Conservation (phyloP, 2,113 vertebrate genomes). For the Stomatorhinus ivindoensis region DNA sequence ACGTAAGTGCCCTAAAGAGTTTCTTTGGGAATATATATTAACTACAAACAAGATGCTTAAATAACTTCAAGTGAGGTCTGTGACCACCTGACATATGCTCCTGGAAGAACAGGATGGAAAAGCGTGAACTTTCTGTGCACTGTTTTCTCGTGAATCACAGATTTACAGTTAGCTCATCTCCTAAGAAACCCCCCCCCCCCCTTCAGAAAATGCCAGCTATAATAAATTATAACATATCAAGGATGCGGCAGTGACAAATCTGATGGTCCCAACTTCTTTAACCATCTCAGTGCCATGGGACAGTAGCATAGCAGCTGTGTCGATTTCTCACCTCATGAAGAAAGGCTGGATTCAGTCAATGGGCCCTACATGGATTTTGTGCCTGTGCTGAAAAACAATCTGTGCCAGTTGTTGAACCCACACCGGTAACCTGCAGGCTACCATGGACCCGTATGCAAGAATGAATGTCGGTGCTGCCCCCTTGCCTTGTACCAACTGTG, state of each 20-base stretch:
- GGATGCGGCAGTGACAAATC: slow-evolving; percentile 33
- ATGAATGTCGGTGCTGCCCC: slow-evolving; percentile 44
- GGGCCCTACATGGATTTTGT: slow-evolving; percentile 59
- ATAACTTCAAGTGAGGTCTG: background rate
- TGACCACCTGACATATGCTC: background rate
- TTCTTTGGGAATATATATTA: background rate
- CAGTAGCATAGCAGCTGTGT: slow-evolving; percentile 34
- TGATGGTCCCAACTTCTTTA: slow-evolving; percentile 19
- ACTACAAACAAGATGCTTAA: background rate
- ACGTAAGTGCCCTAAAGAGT: background rate
- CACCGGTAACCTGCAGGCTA: slow-evolving; percentile 44
- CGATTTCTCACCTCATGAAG: slow-evolving; percentile 40
- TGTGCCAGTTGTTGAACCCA: slow-evolving; percentile 40
- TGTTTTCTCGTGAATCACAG: slow-evolving; percentile 17
- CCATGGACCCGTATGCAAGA: slow-evolving; percentile 62
- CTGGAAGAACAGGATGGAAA: slow-evolving; percentile 14
- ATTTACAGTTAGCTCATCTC: slow-evolving; percentile 31
- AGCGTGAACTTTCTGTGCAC: background rate
- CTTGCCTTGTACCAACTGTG: slow-evolving; percentile 58
- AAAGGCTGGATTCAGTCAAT: slow-evolving; percentile 48
- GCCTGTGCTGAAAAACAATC: slow-evolving; percentile 54
- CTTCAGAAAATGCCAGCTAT: slow-evolving; percentile 38
- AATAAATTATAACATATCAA: slow-evolving; percentile 26
- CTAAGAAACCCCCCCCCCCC: slow-evolving; percentile 11
- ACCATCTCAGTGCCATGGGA: slow-evolving; percentile 23